These are phyloP conservation scores for Enteromius treurensis DNA, from an alignment of 2,797 vertebrate genomes.

Conservation along the genomic window DNA sequence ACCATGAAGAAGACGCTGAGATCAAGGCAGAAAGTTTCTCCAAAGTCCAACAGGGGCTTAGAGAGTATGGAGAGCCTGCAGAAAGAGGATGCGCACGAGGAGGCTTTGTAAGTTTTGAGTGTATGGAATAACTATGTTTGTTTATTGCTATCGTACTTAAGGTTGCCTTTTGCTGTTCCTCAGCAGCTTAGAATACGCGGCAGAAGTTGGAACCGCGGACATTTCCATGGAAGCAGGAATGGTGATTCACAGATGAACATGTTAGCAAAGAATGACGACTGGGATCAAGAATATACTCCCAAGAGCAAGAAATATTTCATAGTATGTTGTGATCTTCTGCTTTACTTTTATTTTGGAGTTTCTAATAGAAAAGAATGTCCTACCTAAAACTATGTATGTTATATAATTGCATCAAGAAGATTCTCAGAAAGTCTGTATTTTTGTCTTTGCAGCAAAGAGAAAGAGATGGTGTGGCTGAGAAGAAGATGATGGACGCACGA, in stretches of 20 bases:
- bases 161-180: constrained; percentile 42
- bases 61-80: constrained; percentile 77
- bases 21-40: constrained; percentile 83
- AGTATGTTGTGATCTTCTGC: constrained; percentile 75
- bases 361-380: not conserved
- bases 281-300: constrained; percentile 91
- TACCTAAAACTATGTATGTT: not conserved
- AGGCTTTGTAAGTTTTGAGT: constrained; percentile 86
- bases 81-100: constrained; percentile 82
- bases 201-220: constrained; percentile 89
- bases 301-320: constrained; percentile 96
- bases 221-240: constrained; percentile 82
- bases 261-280: constrained; percentile 84
- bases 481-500: constrained; percentile 81
- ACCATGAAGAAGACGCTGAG: constrained; percentile 77
- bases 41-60: constrained; percentile 80
- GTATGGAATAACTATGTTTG: not conserved
- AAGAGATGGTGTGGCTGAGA: constrained; percentile 83
- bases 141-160: constrained; percentile 11
- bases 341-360: not conserved
- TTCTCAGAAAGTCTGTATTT: not conserved
- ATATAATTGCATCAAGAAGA: not conserved
- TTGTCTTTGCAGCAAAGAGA: constrained; percentile 84
- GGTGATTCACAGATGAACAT: constrained; percentile 68
- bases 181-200: constrained; percentile 90